These are phyloP conservation scores for Drosophila infuscata DNA, from an alignment of 2,888 invertebrate genomes.

Conservation along the genomic window DNA sequence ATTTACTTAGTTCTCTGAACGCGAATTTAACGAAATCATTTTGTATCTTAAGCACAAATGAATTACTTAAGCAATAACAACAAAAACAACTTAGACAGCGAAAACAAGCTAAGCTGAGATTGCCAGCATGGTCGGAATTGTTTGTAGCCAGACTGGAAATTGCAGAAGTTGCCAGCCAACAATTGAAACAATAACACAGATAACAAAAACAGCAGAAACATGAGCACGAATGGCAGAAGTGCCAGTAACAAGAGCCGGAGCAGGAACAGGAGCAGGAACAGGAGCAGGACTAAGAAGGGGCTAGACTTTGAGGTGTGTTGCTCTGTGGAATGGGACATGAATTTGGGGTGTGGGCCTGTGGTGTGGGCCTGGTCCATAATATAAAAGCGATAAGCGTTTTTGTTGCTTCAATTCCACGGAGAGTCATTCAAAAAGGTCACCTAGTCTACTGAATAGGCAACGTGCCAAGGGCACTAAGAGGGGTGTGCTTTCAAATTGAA, in stretches of 20 bases:
- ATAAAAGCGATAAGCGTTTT: constrained; percentile 74
- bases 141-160: constrained; percentile 52
- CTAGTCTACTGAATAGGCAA: constrained; percentile 35
- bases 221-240: not conserved
- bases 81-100: constrained; percentile 25
- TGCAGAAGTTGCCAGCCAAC: constrained; percentile 54
- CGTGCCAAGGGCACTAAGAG: not conserved
- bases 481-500: constrained; percentile 44
- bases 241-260: not conserved
- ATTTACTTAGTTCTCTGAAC: constrained; percentile 76
- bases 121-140: constrained; percentile 49
- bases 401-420: constrained; percentile 65
- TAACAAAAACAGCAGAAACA: constrained; percentile 22
- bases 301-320: constrained; percentile 38
- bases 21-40: constrained; percentile 72
- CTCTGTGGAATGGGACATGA: constrained; percentile 11
- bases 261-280: not conserved
- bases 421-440: constrained; percentile 76
- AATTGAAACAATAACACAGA: constrained; percentile 64
- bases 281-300: not conserved
- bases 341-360: constrained; percentile 25
- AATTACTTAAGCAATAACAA: constrained; percentile 69
- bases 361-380: constrained; percentile 53
- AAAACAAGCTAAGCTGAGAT: constrained; percentile 29
- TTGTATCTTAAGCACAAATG: constrained; percentile 75